phyloP scores from a whole-genome alignment of 1,140 invertebrate species.

The Aphidius gifuensis region DNA sequence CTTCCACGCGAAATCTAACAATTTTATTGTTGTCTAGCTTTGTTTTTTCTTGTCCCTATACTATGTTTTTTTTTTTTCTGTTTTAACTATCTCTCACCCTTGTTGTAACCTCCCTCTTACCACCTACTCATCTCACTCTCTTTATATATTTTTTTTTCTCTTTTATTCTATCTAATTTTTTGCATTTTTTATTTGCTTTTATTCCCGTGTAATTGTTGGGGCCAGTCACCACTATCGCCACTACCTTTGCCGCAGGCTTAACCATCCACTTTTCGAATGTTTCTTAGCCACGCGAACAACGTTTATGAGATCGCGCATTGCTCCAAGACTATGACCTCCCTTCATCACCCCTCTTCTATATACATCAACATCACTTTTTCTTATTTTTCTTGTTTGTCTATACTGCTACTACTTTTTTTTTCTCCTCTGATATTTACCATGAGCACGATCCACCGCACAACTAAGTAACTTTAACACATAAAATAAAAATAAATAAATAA shows the following conservation, averaged over 20 bases:
- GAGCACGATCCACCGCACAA: too few relatives aligned
- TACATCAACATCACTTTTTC: constrained; percentile 26
- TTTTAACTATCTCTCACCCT: constrained; percentile 2
- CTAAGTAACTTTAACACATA: too few relatives aligned
- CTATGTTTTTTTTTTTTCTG: constrained; percentile 5
- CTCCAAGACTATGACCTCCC: constrained; percentile 1
- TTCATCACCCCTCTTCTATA: constrained; percentile 14
- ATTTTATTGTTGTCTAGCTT: constrained; percentile 53
- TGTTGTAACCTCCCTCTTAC: not conserved
- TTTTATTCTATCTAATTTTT: constrained; percentile 6
- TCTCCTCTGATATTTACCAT: too few relatives aligned
- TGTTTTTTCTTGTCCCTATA: constrained; percentile 40
- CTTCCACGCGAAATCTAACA: constrained; percentile 48
- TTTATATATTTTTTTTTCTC: constrained; percentile 5
- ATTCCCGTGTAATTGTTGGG: constrained; percentile 54
- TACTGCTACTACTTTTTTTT: too few relatives aligned
- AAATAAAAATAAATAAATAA: too few relatives aligned
- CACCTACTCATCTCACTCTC: constrained; percentile 4
- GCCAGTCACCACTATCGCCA: constrained; percentile 54
- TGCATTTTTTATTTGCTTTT: constrained; percentile 48
- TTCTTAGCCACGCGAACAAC: constrained; percentile 49
- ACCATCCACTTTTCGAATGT: constrained; percentile 51
- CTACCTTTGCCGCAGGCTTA: constrained; percentile 38
- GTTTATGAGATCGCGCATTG: constrained; percentile 36
- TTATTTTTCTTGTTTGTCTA: not conserved